Conservation (phyloP, 2,888 invertebrate species). For the Ormyrus rosae region DNA sequence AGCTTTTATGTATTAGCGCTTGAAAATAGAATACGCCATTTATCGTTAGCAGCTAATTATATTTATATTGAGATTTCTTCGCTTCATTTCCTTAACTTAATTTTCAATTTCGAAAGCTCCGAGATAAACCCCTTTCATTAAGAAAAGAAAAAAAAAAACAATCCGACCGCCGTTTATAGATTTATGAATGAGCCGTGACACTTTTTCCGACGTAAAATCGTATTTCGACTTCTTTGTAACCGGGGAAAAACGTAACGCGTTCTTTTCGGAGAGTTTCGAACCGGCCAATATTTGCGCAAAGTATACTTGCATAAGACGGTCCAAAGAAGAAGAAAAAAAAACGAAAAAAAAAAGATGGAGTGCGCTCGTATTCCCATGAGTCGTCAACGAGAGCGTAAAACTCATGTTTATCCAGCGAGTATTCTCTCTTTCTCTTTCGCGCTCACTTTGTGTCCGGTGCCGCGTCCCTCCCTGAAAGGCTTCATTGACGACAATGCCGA, state of each 20-base stretch:
- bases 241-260: neutral
- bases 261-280: constrained; percentile 4
- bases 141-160: neutral
- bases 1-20: no score
- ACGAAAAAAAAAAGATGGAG: neutral
- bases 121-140: neutral
- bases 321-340: no score
- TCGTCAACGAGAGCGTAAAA: constrained; percentile 33
- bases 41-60: no score
- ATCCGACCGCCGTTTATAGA: no score
- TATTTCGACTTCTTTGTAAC: constrained; percentile 22
- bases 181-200: no score
- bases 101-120: no score
- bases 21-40: no score
- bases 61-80: neutral
- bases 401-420: constrained; percentile 20
- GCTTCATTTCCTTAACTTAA: neutral
- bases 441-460: constrained; percentile 26
- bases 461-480: constrained; percentile 44
- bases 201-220: no score
- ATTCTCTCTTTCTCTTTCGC: neutral
- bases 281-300: constrained; percentile 36
- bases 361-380: constrained; percentile 41
- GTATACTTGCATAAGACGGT: constrained; percentile 38
- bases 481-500: constrained; percentile 51